These are phyloP conservation scores for Caenorhabditis briggsae DNA, from an alignment of 1,140 invertebrate genomes.

Conservation along the genomic window DNA sequence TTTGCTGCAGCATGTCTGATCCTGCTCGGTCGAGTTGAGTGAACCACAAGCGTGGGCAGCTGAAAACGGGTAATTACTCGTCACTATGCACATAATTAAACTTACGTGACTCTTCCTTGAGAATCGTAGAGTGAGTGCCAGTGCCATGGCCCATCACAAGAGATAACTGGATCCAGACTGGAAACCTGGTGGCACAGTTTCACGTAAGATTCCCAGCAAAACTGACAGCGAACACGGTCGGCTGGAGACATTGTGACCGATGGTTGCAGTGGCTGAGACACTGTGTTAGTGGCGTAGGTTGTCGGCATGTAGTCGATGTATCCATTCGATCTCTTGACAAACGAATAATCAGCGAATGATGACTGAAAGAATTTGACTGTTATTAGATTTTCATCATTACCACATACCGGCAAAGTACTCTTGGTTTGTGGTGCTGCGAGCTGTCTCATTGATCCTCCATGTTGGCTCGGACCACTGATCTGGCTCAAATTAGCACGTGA, in stretches of 20 bases:
- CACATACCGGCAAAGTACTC: not conserved
- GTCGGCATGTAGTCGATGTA: slow-evolving; percentile 39
- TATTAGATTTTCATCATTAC: not conserved
- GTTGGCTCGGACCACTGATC: not conserved
- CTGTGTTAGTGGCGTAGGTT: not conserved
- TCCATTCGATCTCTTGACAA: slow-evolving; percentile 9
- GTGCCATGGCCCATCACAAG: slow-evolving; percentile 34
- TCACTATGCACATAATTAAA: not conserved
- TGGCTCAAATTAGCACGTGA: slow-evolving; percentile 28
- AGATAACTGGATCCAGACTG: not conserved
- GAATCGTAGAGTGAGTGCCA: slow-evolving; percentile 32
- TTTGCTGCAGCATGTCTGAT: not conserved
- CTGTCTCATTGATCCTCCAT: slow-evolving; percentile 24
- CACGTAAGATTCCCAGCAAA: slow-evolving; percentile 23
- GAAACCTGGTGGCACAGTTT: slow-evolving; percentile 9
- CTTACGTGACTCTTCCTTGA: slow-evolving; percentile 12
- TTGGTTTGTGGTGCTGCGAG: not conserved
- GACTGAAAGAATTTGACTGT: not conserved
- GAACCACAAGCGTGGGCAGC: slow-evolving; percentile 30
- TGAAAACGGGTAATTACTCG: not conserved
- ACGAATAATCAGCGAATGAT: not conserved
- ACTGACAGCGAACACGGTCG: not conserved
- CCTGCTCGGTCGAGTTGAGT: slow-evolving; percentile 14
- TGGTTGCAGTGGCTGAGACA: not conserved
- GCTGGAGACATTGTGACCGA: not conserved